phyloP scores from a whole-genome alignment of 2,888 invertebrate genomes.

The Callyntrura guangdongensis region DNA sequence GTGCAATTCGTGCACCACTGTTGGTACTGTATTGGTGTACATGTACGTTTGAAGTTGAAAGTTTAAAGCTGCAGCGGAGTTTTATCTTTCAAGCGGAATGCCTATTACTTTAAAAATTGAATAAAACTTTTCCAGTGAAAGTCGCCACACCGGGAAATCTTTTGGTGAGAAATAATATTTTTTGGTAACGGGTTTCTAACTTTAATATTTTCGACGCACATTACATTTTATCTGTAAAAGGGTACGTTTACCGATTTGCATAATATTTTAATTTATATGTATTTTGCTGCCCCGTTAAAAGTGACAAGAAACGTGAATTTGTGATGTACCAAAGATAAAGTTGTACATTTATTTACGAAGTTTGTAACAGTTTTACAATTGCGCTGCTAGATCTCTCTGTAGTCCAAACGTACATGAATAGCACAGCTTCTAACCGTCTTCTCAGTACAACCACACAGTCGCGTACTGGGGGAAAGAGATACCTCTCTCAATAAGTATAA shows the following conservation, averaged over 20 bases:
- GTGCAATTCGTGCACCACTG: no score
- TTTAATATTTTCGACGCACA: no score
- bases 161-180: no score
- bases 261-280: conserved; percentile 56
- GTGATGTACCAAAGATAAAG: not conserved
- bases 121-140: no score
- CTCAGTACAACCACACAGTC: not conserved
- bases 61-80: no score
- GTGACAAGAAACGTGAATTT: not conserved
- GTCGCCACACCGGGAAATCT: no score
- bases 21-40: no score
- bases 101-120: no score
- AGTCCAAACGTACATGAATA: not conserved
- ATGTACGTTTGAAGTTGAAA: no score
- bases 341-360: not conserved
- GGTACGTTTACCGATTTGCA: not conserved
- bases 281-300: not conserved
- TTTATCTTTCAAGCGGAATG: no score
- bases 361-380: not conserved
- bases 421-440: not conserved
- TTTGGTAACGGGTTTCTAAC: no score
- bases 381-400: not conserved
- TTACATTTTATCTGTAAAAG: no score
- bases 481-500: not conserved
- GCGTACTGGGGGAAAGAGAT: not conserved